Base-by-base conservation (phyloP, 2,113 vertebrate genomes). In the Chamaea fasciata region DNA sequence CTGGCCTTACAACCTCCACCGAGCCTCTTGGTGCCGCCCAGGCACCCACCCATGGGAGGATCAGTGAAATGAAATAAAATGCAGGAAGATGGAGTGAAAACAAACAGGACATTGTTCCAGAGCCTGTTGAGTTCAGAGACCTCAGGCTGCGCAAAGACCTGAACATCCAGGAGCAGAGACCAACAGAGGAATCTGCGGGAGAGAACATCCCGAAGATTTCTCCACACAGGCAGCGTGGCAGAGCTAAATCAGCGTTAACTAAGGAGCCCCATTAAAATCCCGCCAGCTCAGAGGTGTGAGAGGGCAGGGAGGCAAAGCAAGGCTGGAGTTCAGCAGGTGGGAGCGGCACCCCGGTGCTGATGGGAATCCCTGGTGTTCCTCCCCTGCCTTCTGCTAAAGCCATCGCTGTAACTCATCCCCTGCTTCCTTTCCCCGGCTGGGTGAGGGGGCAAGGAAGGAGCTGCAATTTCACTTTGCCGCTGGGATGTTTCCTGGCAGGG, bases 391-490 rank as follows among this genome's bases (percentile, higher is more conserved):
- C 94, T 97, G 96, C 68, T 93, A 95, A 95, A 91, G 1, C 57
- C 52, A 85, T 95, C 90, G 78, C 49, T 59, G 74, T 55, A 96
- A 92, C 60, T 94, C 83, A 93, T 78, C 85, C 86, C 75, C 84
- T 13, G 46, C 49, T 88, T 80, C 91, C 88, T 77, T 30, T 13
- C 60, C 11, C 83, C 0, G 16, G 37, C 93, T 86, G 94, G 33
- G 24, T 3, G 28, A 91, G 90, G 77, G 88, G 89, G 83, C 86
- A 88, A 86, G 77, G 52, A 42, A 70, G n/a, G 90, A 88, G 30
- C 94, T 97, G 95, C 68, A 30, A 83, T 94, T 94, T 88, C 92
- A 83, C 83, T 97, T 92, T 95, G 80, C 82, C 86, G 82, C 79
- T 49, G 87, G 65, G 76, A 55, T 91, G 63, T 80, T 84, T 90